A percentile compares a stretch with the other conserved stretches of the same genome.
Conservation (phyloP, 2,797 vertebrate species). For the Fundulus diaphanus region DNA sequence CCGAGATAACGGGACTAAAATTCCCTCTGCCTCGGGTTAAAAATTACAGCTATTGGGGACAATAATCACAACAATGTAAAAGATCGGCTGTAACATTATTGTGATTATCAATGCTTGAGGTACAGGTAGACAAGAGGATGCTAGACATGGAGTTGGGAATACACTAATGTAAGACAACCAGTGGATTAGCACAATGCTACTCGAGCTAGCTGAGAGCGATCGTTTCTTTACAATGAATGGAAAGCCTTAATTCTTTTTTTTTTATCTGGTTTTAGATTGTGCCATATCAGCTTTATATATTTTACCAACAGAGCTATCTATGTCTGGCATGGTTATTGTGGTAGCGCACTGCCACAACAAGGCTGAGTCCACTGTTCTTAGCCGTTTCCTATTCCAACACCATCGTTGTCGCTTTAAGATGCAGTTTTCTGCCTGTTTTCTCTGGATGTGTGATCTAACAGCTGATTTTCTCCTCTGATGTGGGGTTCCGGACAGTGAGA, state of each 20-base stretch:
- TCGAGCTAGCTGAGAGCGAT: slow-evolving; percentile 47
- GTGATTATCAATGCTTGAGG: neutral
- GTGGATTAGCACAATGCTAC: slow-evolving; percentile 36
- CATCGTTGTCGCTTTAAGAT: neutral
- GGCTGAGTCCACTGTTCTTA: neutral
- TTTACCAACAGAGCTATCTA: too few species aligned
- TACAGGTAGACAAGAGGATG: slow-evolving; percentile 1
- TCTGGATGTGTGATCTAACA: neutral
- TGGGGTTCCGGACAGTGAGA: slow-evolving; percentile 79
- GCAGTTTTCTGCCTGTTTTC: neutral
- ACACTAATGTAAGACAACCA: slow-evolving; percentile 38
- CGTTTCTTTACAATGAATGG: slow-evolving; percentile 15
- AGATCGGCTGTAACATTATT: neutral
- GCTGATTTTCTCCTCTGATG: slow-evolving; percentile 16
- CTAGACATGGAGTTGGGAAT: neutral
- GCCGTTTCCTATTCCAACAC: neutral
- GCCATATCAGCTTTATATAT: neutral
- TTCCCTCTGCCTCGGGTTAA: neutral
- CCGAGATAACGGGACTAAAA: slow-evolving; percentile 58
- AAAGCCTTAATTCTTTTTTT: neutral
- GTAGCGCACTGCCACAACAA: too few species aligned
- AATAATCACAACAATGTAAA: slow-evolving; percentile 18
- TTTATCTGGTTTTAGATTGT: neutral
- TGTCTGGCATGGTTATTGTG: neutral
- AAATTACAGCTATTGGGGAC: neutral